phyloP scores from a whole-genome alignment of 2,888 invertebrate species.

The Dinocampus coccinellae region DNA sequence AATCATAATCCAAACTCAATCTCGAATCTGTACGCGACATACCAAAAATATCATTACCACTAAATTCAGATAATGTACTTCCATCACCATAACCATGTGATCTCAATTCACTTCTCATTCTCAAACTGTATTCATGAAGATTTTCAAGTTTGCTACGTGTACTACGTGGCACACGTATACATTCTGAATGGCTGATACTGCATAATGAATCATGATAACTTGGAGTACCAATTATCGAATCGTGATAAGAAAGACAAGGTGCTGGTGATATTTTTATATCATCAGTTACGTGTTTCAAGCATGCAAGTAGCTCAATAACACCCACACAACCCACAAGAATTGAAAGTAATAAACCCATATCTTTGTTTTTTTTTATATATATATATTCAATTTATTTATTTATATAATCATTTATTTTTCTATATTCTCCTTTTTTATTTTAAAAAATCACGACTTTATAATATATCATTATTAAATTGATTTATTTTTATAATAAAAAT shows the following conservation, averaged over 20 bases:
- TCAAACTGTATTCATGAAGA: conserved; percentile 62
- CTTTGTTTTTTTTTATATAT: conserved; percentile 37
- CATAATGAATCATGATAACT: conserved; percentile 61
- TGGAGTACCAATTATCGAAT: conserved; percentile 45
- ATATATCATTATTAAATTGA: background rate
- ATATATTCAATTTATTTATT: background rate
- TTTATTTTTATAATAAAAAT: background rate
- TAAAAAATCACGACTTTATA: background rate
- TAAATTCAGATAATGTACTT: conserved; percentile 57
- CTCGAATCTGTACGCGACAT: conserved; percentile 55
- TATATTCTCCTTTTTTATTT: too few species aligned
- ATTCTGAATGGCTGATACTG: conserved; percentile 55
- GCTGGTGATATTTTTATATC: conserved; percentile 53
- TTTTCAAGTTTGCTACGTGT: conserved; percentile 61
- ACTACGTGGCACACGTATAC: conserved; percentile 50
- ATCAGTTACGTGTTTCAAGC: conserved; percentile 62
- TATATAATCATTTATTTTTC: too few species aligned
- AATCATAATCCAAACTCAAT: conserved; percentile 49
- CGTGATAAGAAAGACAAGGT: conserved; percentile 53
- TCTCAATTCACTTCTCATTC: conserved; percentile 57
- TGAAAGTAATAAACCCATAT: conserved; percentile 83
- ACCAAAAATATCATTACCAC: conserved; percentile 52
- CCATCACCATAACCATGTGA: conserved; percentile 56
- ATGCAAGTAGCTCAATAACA: conserved; percentile 77
- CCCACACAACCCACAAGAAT: conserved; percentile 83